Evolutionary conservation across 2,113 vertebrate genomes (phyloP).

Genomic region (Perca schrenkii): DNA sequence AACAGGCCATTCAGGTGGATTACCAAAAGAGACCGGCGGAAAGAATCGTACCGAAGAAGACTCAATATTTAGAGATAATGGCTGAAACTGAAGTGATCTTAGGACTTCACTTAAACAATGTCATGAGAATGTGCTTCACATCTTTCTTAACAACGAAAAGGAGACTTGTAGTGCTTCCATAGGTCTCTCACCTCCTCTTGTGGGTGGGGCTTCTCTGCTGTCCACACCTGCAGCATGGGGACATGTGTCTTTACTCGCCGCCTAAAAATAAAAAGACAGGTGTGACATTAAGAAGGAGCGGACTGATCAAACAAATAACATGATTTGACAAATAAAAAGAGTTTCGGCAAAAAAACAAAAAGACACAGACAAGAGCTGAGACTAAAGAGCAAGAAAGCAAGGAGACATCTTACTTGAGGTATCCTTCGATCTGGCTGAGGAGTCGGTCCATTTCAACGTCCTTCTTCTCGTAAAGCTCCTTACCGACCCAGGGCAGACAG

Average conservation of each 20-base stretch:
- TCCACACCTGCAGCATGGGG: conserved; percentile 96
- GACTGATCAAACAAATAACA: background rate
- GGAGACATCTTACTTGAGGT: conserved; percentile 89
- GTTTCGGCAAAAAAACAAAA: background rate
- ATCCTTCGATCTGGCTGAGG: conserved; percentile 93
- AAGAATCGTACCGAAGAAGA: background rate
- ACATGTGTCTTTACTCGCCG: conserved; percentile 94
- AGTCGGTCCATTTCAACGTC: conserved; percentile 98
- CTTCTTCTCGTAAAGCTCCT: conserved; percentile 98
- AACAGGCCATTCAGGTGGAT: background rate
- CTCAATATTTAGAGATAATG: background rate
- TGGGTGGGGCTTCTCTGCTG: conserved; percentile 95
- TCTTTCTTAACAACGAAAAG: background rate
- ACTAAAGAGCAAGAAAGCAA: background rate
- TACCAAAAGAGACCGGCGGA: background rate
- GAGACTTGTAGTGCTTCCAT: background rate
- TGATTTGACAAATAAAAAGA: background rate
- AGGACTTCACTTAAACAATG: no score
- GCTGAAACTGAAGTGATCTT: background rate
- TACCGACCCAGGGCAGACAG: conserved; percentile 97
- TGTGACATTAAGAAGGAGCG: background rate
- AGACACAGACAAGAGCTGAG: background rate
- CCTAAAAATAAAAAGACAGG: conserved; percentile 72
- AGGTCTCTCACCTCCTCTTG: conserved; percentile 92
- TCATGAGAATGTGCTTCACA: background rate